Evolutionary conservation across 1,140 invertebrate genomes (phyloP).

Genomic region (Mizuhopecten yessoensis): DNA sequence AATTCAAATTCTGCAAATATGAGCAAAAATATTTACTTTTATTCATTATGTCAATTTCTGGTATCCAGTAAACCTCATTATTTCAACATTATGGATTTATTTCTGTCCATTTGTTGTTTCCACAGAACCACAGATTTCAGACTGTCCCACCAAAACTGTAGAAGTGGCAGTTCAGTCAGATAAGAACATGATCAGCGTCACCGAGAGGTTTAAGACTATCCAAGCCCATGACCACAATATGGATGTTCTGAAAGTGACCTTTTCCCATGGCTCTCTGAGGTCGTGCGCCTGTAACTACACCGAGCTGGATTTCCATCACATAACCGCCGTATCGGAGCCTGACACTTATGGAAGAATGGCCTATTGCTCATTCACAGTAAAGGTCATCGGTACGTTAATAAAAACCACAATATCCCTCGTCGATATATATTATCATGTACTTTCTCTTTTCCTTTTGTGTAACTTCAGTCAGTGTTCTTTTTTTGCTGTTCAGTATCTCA

Average conservation of each 20-base stretch:
- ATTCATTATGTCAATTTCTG: too few species aligned
- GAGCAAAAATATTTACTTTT: too few species aligned
- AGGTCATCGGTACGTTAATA: not conserved
- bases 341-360: not conserved
- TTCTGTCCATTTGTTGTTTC: too few species aligned
- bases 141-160: not conserved
- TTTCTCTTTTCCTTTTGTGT: too few species aligned
- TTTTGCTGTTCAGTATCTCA: too few species aligned
- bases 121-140: not conserved
- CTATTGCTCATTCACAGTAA: not conserved
- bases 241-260: not conserved
- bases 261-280: not conserved
- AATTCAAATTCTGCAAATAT: too few species aligned
- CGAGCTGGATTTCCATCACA: not conserved
- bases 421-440: too few species aligned
- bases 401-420: too few species aligned
- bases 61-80: too few species aligned
- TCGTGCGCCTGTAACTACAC: constrained; percentile 28
- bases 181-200: not conserved
- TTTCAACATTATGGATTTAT: too few species aligned
- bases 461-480: too few species aligned
- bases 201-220: not conserved
- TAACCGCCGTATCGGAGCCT: not conserved
- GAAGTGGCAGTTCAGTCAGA: not conserved
- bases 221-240: not conserved